Base-by-base conservation (phyloP, 2,113 vertebrate species). In the Cinclus mexicanus region DNA sequence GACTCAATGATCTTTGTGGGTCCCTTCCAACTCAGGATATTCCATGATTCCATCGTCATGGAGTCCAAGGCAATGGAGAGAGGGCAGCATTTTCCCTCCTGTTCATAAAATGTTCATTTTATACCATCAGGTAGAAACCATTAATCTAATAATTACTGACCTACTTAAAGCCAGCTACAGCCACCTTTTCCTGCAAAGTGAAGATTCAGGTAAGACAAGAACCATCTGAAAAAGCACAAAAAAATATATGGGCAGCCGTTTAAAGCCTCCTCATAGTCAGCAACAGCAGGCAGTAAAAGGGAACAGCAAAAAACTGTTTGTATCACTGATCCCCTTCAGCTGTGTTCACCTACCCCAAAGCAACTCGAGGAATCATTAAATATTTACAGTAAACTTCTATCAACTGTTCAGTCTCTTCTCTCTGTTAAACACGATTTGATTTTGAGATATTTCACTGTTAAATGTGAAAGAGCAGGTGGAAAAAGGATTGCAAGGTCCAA, bases 141-240 rank as follows among this genome's bases (percentile, higher is more conserved):
- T 5, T 7, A 52, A 56, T 49, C 81, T 89, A 71, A 41, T 91
- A 91, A 92, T 89, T 68, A 87, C 49, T 95, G 93, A 89, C 93
- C 91, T 89, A 94, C 46, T 82, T 95, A 65, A 67, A 72, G 63
- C 12, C 69, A 95, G 90, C 21, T 69, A 89, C 35, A 49, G 70
- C 50, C 83, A 94, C 49, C 83, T 89, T 35, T 9, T n/a, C 64
- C 65, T 60, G n/a, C 55, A 14, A 56, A 84, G 41, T n/a, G 23
- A 74, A 65, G 26, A 59, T 49, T 78, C 33, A 19, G 15, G 33
- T 29, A 76, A 87, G n/a, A 49, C 57, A 72, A 71, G 44, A 78
- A 89, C 25, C 28, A 74, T 39, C 67, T 75, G 20, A 7, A 83
- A 90, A 85, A 44, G 14, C 59, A 63, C 47, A 33, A 68, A 22